These are phyloP conservation scores for Zaprionus bogoriensis DNA, from an alignment of 2,888 invertebrate genomes.

Conservation along the genomic window DNA sequence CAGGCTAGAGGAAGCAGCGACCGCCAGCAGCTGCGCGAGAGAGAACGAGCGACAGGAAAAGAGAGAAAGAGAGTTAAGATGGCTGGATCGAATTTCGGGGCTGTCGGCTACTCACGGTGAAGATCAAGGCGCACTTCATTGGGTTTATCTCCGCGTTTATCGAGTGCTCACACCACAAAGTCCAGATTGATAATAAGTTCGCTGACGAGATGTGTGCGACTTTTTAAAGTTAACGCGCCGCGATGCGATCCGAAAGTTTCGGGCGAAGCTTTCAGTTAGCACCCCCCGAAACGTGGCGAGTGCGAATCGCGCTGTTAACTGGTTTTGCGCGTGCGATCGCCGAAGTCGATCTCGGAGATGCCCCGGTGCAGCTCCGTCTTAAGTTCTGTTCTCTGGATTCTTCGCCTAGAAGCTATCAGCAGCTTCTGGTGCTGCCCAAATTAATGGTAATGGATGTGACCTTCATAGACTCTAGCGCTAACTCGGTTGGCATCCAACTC, in stretches of 20 bases:
- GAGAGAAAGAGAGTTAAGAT: background rate
- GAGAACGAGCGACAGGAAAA: background rate
- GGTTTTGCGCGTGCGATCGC: constrained; percentile 51
- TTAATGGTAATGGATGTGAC: constrained; percentile 55
- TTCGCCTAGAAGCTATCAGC: background rate
- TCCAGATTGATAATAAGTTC: constrained; percentile 66
- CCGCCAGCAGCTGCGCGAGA: constrained; percentile 49
- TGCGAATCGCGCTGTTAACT: constrained; percentile 44
- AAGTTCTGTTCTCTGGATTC: background rate
- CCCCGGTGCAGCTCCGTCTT: background rate
- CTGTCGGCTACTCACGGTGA: constrained; percentile 58
- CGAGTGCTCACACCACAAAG: constrained; percentile 43
- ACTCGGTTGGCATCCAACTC: constrained; percentile 11
- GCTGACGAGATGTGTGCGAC: constrained; percentile 38
- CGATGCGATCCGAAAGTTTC: background rate
- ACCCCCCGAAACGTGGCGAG: constrained; percentile 52
- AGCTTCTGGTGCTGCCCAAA: constrained; percentile 25
- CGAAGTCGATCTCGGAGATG: too few species aligned
- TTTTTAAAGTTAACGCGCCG: constrained; percentile 62
- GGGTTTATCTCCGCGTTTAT: constrained; percentile 41
- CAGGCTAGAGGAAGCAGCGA: constrained; percentile 22
- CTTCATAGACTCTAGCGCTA: constrained; percentile 21
- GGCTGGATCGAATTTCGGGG: background rate
- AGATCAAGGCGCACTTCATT: constrained; percentile 67
- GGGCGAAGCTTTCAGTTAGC: constrained; percentile 54